These are phyloP conservation scores for Camponotus floridanus DNA, from an alignment of 1,140 invertebrate genomes.

Conservation along the genomic window DNA sequence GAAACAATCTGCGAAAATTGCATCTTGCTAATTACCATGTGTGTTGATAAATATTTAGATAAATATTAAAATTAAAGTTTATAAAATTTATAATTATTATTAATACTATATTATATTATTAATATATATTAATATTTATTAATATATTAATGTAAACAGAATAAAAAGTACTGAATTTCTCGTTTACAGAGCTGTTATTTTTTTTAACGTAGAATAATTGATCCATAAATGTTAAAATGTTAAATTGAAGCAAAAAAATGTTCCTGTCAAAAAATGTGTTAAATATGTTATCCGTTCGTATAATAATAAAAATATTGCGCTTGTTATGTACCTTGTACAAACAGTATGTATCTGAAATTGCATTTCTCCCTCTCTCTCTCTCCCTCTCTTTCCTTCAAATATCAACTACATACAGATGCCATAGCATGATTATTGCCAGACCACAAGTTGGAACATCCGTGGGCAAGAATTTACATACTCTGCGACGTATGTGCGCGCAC, in stretches of 20 bases:
- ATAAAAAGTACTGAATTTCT: background rate
- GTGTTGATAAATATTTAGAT: background rate
- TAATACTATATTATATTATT: too few species aligned
- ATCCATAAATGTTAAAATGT: background rate
- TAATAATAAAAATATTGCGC: background rate
- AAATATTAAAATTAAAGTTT: slow-evolving; percentile 6
- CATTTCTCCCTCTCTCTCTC: background rate
- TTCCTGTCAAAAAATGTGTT: too few species aligned
- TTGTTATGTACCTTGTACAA: background rate
- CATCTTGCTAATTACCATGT: background rate
- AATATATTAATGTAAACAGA: background rate
- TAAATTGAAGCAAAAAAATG: background rate
- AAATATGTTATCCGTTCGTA: background rate
- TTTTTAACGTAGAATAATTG: background rate
- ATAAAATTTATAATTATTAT: background rate
- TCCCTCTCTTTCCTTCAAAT: background rate
- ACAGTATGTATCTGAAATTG: slow-evolving; percentile 19
- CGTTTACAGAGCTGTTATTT: background rate
- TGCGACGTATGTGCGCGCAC: slow-evolving; percentile 31
- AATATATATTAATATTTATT: background rate
- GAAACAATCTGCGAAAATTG: background rate
- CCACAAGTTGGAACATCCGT: slow-evolving; percentile 29
- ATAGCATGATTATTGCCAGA: slow-evolving; percentile 22
- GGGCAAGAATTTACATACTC: slow-evolving; percentile 58
- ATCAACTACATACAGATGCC: slow-evolving; percentile 1